These are phyloP conservation scores for Pocillopora meandrina DNA, from an alignment of 92 coral and sea anemone species.

Conservation along the genomic window DNA sequence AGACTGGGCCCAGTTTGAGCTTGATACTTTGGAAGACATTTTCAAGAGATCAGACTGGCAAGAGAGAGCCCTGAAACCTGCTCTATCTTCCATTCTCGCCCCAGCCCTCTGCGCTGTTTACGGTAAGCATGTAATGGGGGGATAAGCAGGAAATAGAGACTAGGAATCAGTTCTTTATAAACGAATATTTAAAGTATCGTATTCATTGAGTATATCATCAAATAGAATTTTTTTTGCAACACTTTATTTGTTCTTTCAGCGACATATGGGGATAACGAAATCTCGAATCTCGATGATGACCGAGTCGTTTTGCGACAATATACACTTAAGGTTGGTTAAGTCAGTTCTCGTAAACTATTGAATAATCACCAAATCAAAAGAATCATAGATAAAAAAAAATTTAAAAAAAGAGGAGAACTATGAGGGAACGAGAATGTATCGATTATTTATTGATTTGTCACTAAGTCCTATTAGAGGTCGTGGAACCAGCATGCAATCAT, in stretches of 20 bases:
- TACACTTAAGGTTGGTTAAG: constrained; percentile 34
- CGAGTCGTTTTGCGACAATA: constrained; percentile 35
- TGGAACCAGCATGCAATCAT: no score
- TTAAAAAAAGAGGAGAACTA: no score
- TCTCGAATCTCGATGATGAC: constrained; percentile 21
- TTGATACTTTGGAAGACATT: constrained; percentile 89
- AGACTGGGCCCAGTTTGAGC: constrained; percentile 72
- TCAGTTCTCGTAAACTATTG: no score
- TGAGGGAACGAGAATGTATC: no score
- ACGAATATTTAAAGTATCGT: neutral
- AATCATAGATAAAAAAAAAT: no score
- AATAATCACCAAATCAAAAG: no score
- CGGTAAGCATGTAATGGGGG: constrained; percentile 45
- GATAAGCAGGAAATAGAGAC: neutral
- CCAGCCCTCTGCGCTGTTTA: constrained; percentile 86
- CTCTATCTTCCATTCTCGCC: constrained; percentile 73
- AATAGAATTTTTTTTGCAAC: no score
- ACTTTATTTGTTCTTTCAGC: constrained; percentile 25
- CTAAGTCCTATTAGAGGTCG: no score
- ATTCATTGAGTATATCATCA: no score
- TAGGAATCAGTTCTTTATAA: neutral
- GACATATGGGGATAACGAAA: constrained; percentile 37
- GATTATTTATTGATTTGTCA: no score
- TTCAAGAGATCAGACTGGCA: constrained; percentile 82
- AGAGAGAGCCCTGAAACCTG: constrained; percentile 79